Base-by-base conservation (phyloP, 2,888 invertebrate species). In the Magallana nippona region DNA sequence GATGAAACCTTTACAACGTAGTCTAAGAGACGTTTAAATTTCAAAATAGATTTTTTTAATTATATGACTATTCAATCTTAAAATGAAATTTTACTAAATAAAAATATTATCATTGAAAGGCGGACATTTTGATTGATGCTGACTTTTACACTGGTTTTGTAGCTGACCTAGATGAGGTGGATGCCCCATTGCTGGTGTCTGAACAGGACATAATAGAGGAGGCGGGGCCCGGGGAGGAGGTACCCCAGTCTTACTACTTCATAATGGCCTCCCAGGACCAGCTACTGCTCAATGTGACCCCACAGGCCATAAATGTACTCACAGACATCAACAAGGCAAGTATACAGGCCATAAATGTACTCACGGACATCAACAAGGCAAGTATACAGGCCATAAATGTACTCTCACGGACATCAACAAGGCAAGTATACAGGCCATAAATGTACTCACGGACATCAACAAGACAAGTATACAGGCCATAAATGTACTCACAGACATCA, bases 211-310 rank as follows among this genome's bases (percentile, higher is more conserved):
- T 19, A 1, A 32, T 63, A 63, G 63, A 63, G 63, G 63, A 63
- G 13, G 63, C 10, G 11, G 63, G 10, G 22, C 1, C 32, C 0
- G 88, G 88, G 10, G 90, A 89, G n/a, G 81, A 85, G 15, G 85
- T 86, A 11, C 88, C 78, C 71, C 89, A 94, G 78, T 96, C 97
- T 79, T 96, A 96, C 0, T 97, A 97, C 93, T 91, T 97, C 10
- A 95, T 96, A 81, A 91, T 97, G 3, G 96, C 96, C 87, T 96
- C 96, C 0, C 95, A 96, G 81, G 96, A 96, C 86, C 94, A 95
- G 78, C 94, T 97, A 3, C 96, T 96, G 89, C 90, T 97, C 1
- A 96, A 96, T 0, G 91, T 97, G 55, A 96, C 97, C 0, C 96
- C 96, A 2, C 95, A 94, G 91, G 96, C 95, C 56, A 95, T 97